Evolutionary conservation across 2,113 vertebrate genomes (phyloP), one percentile per base, ranked within the genome.

Genomic region (Silurus asotus): DNA sequence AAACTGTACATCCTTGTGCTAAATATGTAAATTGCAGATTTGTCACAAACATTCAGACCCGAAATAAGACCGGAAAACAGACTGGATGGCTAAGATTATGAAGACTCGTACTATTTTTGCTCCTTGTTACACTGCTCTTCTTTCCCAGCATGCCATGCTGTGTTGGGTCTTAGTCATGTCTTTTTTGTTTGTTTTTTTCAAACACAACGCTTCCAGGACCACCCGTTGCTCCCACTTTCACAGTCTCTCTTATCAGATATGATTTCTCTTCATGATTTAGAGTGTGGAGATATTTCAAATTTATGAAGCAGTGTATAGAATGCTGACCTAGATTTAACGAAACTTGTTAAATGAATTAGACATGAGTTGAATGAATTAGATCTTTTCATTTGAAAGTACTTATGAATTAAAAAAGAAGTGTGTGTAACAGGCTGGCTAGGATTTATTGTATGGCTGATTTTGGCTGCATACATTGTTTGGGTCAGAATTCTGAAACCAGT

Each of bases 161-260:
- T 74, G 49, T 84, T 45, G 49, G 25, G 58, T 28, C 82, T 70
- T 17, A 81, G 58, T 81, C 37, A 79, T 59, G n/a, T 49, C 56
- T 82, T 62, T 20, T 59, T 86, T 84, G 2, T 1, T 37, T 37
- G 1, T 37, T 37, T 37, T 37, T 37, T 37, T 37, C 2, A 37
- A 37, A 37, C 37, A 37, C 37, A 37, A 37, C 58, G 23, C 59
- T 86, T 62, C 51, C 76, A 37, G 62, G 62, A 84, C 80, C 86
- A 56, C 88, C 89, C 77, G 72, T 88, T 53, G 89, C 59, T 72
- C 61, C 64, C 64, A 15, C 61, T 82, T 51, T 14, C 58, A 75
- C 49, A 82, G 20, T 83, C 67, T 67, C 62, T 76, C 51, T 79
- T 58, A 79, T 79, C 76, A 79, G 53, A 79, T 79, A 37, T 1